Percentiles rank a stretch among this genome's conserved stretches.
These are phyloP conservation scores for Sebastes vulpes DNA, from an alignment of 2,797 vertebrate species.

Conservation along the genomic window DNA sequence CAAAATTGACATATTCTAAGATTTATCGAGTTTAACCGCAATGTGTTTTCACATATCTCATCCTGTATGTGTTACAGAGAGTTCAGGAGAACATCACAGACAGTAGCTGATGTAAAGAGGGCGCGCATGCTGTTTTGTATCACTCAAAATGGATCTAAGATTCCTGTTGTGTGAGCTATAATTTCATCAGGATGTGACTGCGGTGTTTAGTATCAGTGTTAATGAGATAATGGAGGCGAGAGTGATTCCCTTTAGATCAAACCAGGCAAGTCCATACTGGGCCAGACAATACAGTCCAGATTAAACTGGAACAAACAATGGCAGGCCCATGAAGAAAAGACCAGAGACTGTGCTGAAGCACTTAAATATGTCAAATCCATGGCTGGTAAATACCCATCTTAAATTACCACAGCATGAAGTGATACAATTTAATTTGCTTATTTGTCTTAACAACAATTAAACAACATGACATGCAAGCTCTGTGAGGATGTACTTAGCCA, in stretches of 20 bases:
- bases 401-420: not conserved
- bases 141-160: conserved; percentile 31
- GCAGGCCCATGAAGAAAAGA: not conserved
- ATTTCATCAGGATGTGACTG: conserved; percentile 58
- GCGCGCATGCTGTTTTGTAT: not conserved
- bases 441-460: not conserved
- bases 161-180: conserved; percentile 42
- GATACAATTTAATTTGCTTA: not conserved
- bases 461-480: not conserved
- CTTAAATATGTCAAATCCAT: no score
- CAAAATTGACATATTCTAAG: not conserved
- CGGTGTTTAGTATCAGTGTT: conserved; percentile 56
- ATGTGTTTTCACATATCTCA: conserved; percentile 5
- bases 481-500: not conserved
- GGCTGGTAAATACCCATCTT: not conserved
- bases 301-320: conserved; percentile 11
- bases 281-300: conserved; percentile 14
- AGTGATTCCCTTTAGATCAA: conserved; percentile 39
- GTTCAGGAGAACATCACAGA: not conserved
- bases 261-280: conserved; percentile 16
- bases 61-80: not conserved
- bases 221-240: conserved; percentile 51
- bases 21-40: not conserved
- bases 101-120: not conserved
- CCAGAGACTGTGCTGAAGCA: not conserved